phyloP scores from a whole-genome alignment of 2,797 vertebrate genomes.

The Sparus aurata region DNA sequence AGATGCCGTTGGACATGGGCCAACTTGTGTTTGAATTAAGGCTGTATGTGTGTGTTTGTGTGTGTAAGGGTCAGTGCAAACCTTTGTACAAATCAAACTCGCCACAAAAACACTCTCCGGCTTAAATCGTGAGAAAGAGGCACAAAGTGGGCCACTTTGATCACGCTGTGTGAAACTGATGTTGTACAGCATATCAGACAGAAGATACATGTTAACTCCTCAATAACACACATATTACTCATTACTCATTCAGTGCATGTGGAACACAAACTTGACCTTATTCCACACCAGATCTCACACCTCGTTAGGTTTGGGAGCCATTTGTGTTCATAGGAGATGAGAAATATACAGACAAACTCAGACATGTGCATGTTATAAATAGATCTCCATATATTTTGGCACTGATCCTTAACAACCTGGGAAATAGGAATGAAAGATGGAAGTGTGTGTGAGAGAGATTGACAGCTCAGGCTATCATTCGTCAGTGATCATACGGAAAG shows the following conservation, averaged over 20 bases:
- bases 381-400: background rate
- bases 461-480: background rate
- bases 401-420: background rate
- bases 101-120: too few species aligned
- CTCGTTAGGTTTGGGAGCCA: background rate
- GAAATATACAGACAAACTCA: background rate
- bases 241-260: background rate
- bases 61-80: slow-evolving; percentile 7
- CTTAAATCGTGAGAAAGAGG: too few species aligned
- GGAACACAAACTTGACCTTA: background rate
- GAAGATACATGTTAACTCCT: slow-evolving; percentile 1
- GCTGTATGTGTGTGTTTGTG: slow-evolving; percentile 19
- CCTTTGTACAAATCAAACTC: slow-evolving; percentile 1
- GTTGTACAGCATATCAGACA: background rate
- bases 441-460: background rate
- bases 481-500: background rate
- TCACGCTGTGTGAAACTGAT: slow-evolving; percentile 8
- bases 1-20: slow-evolving; percentile 18
- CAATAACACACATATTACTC: slow-evolving; percentile 1
- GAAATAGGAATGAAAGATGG: background rate
- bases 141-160: slow-evolving; percentile 9
- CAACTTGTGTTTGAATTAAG: slow-evolving; percentile 25
- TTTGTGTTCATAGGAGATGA: background rate
- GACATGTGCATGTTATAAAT: background rate
- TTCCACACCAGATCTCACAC: background rate